These are phyloP conservation scores for Otolemur garnettii DNA, from an alignment of 2,113 vertebrate genomes.

Conservation along the genomic window DNA sequence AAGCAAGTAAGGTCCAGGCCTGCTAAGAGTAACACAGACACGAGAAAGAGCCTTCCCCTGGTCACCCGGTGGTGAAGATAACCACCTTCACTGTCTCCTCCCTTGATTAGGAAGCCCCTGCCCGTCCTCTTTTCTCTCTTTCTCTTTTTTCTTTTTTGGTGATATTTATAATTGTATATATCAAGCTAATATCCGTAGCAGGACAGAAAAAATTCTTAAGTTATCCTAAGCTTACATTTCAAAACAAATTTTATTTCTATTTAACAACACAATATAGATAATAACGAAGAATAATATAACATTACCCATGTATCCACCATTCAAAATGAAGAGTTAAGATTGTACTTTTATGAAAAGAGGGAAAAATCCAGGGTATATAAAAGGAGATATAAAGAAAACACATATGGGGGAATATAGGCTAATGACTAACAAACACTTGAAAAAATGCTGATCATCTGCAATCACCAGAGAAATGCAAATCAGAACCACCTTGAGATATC, in stretches of 20 bases:
- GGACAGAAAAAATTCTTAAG: neutral
- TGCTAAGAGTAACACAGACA: neutral
- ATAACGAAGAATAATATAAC: neutral
- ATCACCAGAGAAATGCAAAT: no score
- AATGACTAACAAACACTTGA: no score
- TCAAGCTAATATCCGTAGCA: neutral
- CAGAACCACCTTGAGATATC: no score
- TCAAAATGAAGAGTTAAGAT: neutral
- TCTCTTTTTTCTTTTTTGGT: neutral
- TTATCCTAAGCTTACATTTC: neutral
- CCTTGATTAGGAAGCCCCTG: neutral
- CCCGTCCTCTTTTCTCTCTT: neutral
- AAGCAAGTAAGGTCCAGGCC: neutral
- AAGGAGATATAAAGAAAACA: neutral
- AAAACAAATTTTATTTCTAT: neutral
- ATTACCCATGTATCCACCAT: neutral
- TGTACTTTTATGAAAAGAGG: neutral
- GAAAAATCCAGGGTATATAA: neutral
- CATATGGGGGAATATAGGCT: neutral
- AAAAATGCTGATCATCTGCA: no score
- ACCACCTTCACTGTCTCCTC: neutral
- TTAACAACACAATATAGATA: neutral
- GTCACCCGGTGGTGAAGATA: neutral
- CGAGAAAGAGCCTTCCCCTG: neutral
- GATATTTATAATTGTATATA: neutral